Evolutionary conservation across 2,797 vertebrate species (phyloP), one percentile per base, ranked within the genome.

Genomic region (Euthynnus affinis): DNA sequence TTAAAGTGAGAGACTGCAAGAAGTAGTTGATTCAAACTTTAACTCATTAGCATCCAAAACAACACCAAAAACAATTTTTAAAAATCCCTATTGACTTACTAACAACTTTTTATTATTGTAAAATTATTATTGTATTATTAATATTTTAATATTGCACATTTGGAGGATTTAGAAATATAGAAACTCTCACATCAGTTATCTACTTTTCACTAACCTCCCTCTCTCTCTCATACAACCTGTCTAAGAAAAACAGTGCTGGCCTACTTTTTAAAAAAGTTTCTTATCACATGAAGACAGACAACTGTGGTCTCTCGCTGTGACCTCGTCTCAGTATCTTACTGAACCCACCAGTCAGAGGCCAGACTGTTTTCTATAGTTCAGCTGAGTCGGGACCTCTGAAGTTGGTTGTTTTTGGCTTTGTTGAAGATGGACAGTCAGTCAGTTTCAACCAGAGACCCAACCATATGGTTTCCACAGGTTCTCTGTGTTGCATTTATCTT

Each of bases 261-360:
- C 74, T 52, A 73, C 64, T 73, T 74, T 74, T 34, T 68, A 74
- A 87, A 46, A 81, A 48, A 17, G 42, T 14, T 52, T 83, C 87
- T 93, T 94, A 94, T 94, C 93, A 91, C 92, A 83, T 74, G 78
- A 89, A 82, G 89, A 91, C 93, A 95, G 93, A 86, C 79, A 90
- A 93, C 81, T 70, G 79, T 22, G 0, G 59, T 65, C 80, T 83
- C 72, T 82, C 75, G 27, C 81, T 71, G 52, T 72, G 71, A 81
- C 89, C 87, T 79, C 63, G 8, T 34, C 61, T 71, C 76, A 60
- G 69, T 82, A 84, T 89, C 80, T 89, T 61, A 62, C 49, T 74
- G 55, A 65, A 69, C 58, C 78, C 85, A 84, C 89, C 90, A 90
- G 87, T 89, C 77, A 90, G 81, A 76, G 71, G 56, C 52, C 78